phyloP scores from a whole-genome alignment of 1,140 invertebrate species.

The Drosophila melanogaster region Release_6_plus_ISO1_MT NT_037436.4:8579501-8580000 shows the following conservation, averaged over 20 bases:
- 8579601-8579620: slow-evolving; percentile 77
- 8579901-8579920: slow-evolving; percentile 26
- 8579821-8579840: slow-evolving; percentile 52
- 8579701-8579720: slow-evolving; percentile 72
- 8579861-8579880: slow-evolving; percentile 64
- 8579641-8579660: slow-evolving; percentile 33
- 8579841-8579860: slow-evolving; percentile 64
- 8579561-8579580: slow-evolving; percentile 11
- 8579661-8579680: slow-evolving; percentile 15
- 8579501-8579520: slow-evolving; percentile 54
- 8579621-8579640: slow-evolving; percentile 64
- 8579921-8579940: slow-evolving; percentile 33
- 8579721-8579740: slow-evolving; percentile 37
- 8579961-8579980: slow-evolving; percentile 3
- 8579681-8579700: slow-evolving; percentile 53
- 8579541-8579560: slow-evolving; percentile 52
- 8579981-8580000: slow-evolving; percentile 40
- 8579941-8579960: slow-evolving; percentile 15
- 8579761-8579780: slow-evolving; percentile 18
- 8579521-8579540: slow-evolving; percentile 68
- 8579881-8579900: slow-evolving; percentile 42
- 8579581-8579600: slow-evolving; percentile 28
- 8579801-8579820: slow-evolving; percentile 10
- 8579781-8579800: background rate
- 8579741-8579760: slow-evolving; percentile 40